Percentiles rank a stretch among this genome's conserved stretches.
Conservation (phyloP, 2,888 invertebrate species). For the Meandrusa payeni region DNA sequence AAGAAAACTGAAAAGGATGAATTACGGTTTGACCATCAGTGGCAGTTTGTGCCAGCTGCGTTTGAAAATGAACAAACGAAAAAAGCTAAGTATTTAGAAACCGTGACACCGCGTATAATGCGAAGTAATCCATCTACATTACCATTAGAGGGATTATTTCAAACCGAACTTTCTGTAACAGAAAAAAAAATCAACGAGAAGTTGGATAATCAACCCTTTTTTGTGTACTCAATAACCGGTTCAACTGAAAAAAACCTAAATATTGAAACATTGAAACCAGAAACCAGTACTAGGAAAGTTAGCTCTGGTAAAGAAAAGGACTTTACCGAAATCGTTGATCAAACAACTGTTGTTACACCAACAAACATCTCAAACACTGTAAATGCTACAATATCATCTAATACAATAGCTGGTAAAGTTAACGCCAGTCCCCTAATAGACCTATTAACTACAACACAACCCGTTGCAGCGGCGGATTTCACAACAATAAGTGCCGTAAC, state of each 20-base stretch:
- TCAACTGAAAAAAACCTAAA: conserved; percentile 52
- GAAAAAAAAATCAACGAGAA: conserved; percentile 46
- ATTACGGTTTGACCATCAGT: conserved; percentile 44
- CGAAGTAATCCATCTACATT: conserved; percentile 83
- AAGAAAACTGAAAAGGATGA: conserved; percentile 50
- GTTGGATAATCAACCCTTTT: conserved; percentile 57
- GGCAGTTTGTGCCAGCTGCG: conserved; percentile 75
- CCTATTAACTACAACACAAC: conserved; percentile 37
- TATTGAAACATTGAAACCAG: conserved; percentile 55
- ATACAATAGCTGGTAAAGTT: conserved; percentile 31
- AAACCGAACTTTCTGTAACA: conserved; percentile 68
- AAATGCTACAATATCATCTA: conserved; percentile 37
- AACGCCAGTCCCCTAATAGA: conserved; percentile 43
- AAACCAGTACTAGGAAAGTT: conserved; percentile 53
- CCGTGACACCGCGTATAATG: conserved; percentile 60
- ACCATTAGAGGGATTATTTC: conserved; percentile 84
- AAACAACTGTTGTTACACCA: conserved; percentile 46
- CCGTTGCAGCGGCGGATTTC: conserved; percentile 23
- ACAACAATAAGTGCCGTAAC: conserved; percentile 32
- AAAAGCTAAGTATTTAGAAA: conserved; percentile 54
- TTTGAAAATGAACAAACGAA: conserved; percentile 62
- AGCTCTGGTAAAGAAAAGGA: conserved; percentile 68
- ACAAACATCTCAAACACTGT: conserved; percentile 44
- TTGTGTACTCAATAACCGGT: conserved; percentile 69
- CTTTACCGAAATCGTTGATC: conserved; percentile 52